phyloP scores from a whole-genome alignment of 2,888 invertebrate genomes.

The Sericinus montela region DNA sequence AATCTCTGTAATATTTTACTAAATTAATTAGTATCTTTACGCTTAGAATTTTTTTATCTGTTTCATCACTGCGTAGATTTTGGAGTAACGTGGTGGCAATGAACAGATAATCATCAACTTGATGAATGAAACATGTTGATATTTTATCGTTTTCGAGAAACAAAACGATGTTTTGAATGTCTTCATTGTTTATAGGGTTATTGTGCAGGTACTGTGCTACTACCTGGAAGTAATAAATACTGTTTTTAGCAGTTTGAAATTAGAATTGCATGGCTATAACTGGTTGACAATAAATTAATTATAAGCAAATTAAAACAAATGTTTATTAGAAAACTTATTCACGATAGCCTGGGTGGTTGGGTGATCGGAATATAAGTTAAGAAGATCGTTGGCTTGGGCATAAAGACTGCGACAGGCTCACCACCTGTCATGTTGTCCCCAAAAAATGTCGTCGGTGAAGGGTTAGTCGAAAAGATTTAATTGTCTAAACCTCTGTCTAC shows the following conservation, averaged over 20 bases:
- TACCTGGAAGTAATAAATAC: conserved; percentile 42
- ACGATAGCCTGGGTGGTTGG: too few relatives aligned
- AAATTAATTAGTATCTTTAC: conserved; percentile 46
- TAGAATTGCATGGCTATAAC: too few relatives aligned
- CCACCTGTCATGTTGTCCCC: too few relatives aligned
- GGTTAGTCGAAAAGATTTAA: too few relatives aligned
- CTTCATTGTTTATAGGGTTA: conserved; percentile 41
- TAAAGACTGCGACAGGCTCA: too few relatives aligned
- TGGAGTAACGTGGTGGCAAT: conserved; percentile 50
- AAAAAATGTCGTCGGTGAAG: too few relatives aligned
- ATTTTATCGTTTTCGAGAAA: conserved; percentile 61
- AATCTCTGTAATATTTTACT: conserved; percentile 53
- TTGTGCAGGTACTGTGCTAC: conserved; percentile 52
- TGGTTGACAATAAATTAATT: too few relatives aligned
- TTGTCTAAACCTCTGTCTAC: too few relatives aligned
- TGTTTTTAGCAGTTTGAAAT: neutral
- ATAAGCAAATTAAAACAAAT: too few relatives aligned
- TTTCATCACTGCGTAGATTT: conserved; percentile 36
- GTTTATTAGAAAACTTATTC: too few relatives aligned
- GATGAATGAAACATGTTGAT: conserved; percentile 39
- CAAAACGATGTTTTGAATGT: conserved; percentile 40
- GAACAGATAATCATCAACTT: conserved; percentile 49
- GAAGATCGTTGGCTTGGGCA: too few relatives aligned
- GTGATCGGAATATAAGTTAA: too few relatives aligned
- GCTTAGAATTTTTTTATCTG: conserved; percentile 26